Conservation (phyloP, 1,140 invertebrate genomes). For the Pogonomyrmex californicus region DNA sequence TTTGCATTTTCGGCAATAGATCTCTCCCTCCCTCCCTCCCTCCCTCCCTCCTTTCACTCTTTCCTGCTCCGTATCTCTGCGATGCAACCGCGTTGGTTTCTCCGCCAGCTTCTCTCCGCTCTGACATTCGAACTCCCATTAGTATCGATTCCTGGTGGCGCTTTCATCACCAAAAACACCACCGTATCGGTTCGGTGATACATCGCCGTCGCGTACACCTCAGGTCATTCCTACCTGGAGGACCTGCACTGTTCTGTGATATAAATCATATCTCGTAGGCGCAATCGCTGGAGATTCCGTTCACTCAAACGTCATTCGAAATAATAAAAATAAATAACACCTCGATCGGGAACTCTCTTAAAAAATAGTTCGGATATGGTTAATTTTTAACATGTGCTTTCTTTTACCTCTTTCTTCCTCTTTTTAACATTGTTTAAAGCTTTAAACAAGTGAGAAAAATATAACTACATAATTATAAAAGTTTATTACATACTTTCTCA, state of each 20-base stretch:
- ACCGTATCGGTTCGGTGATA: conserved; percentile 13
- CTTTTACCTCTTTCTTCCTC: background rate
- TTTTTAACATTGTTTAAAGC: background rate
- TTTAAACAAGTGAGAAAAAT: background rate
- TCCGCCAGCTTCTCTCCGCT: conserved; percentile 2
- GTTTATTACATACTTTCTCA: background rate
- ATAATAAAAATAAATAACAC: background rate
- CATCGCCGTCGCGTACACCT: conserved; percentile 1
- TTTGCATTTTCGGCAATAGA: background rate
- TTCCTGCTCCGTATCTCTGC: background rate
- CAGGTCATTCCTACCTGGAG: conserved; percentile 9
- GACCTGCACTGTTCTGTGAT: background rate
- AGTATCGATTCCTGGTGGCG: conserved; percentile 19
- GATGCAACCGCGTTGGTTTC: conserved; percentile 1
- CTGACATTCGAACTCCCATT: conserved; percentile 33
- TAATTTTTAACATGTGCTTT: background rate
- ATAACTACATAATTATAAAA: background rate
- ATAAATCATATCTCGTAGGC: conserved; percentile 6
- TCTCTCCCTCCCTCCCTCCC: background rate
- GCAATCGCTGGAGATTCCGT: background rate
- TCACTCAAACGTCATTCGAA: background rate
- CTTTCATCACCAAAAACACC: conserved; percentile 40
- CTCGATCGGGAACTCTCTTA: background rate
- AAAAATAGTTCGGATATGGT: background rate
- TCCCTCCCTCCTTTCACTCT: background rate